Evolutionary conservation across 2,113 vertebrate species (phyloP), one percentile per base, ranked within the genome.

Genomic region (Cercopithecus mona): DNA sequence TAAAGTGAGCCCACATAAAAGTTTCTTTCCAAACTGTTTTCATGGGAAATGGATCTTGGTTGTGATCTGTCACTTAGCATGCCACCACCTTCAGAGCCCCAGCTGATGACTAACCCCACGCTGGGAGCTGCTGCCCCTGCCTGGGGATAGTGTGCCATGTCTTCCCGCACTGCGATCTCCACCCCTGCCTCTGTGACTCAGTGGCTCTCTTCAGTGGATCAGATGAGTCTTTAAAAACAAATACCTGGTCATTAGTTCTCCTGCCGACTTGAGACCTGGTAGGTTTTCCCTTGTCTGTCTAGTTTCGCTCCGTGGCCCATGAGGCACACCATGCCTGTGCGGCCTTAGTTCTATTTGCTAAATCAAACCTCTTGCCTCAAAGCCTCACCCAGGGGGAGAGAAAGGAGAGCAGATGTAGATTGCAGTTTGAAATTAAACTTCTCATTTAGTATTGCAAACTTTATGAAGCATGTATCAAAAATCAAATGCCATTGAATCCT

Each of bases 391-490:
- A n/a, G 12, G 2, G 43, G n/a, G 27, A 55, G 79, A 85, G 48
- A 88, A 64, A 61, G 43, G 59, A 55, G 30, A 25, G 13, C 6
- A 20, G 35, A 17, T 4, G 30, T 11, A 32, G 70, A 6, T 32
- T 76, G n/a, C 50, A 27, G 14, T 93, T 79, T 92, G 55, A 90
- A 45, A 72, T 87, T 78, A 70, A 86, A 50, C 55, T 81, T 88
- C 59, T 87, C 70, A 22, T 22, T 86, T 70, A 22, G 23, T 68
- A 76, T 23, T 64, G 6, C 9, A 79, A 14, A 79, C 23, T n/a
- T 70, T 22, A 2, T 61, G 10, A 40, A 30, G 35, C 30, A 45
- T 18, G 23, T n/a, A 78, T 75, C 66, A 83, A 73, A 85, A 64
- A 80, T 64, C 48, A 75, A 40, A 86, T 64, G 38, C 38, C 55